A percentile compares a stretch with the other conserved stretches of the same genome.
phyloP scores from a whole-genome alignment of 2,797 vertebrate species.

The Coracias cyanogaster region DNA sequence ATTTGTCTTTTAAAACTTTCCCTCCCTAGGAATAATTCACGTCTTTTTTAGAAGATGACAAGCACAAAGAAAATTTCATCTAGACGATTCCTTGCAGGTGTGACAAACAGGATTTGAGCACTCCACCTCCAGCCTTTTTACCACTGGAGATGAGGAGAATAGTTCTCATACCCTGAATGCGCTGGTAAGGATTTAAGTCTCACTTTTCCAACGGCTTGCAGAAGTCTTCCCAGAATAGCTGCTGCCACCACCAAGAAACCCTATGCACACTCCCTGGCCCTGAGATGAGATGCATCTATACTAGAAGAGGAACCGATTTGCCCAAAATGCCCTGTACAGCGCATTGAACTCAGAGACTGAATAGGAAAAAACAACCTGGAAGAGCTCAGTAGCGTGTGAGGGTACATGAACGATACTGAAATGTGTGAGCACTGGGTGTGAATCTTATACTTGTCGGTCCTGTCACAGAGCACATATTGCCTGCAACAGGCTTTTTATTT shows the following conservation, averaged over 20 bases:
- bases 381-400: not conserved
- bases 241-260: not conserved
- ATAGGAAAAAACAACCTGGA: not conserved
- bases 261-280: not conserved
- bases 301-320: not conserved
- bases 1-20: not conserved
- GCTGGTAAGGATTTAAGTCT: not conserved
- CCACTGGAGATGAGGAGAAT: not conserved
- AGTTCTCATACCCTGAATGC: not conserved
- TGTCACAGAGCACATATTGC: not conserved
- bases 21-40: not conserved
- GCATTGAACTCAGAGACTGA: not conserved
- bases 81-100: not conserved
- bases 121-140: not conserved
- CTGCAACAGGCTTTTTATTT: not conserved
- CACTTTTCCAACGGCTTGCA: not conserved
- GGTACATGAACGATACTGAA: not conserved
- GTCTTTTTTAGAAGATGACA: not conserved
- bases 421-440: rapidly evolving
- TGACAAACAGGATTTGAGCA: not conserved
- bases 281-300: rapidly evolving
- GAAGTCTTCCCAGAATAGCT: not conserved
- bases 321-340: not conserved
- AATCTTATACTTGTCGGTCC: not conserved
- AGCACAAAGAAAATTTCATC: not conserved